Conservation (phyloP, 92 coral and sea anemone species). For the Blastomussa wellsi region DNA sequence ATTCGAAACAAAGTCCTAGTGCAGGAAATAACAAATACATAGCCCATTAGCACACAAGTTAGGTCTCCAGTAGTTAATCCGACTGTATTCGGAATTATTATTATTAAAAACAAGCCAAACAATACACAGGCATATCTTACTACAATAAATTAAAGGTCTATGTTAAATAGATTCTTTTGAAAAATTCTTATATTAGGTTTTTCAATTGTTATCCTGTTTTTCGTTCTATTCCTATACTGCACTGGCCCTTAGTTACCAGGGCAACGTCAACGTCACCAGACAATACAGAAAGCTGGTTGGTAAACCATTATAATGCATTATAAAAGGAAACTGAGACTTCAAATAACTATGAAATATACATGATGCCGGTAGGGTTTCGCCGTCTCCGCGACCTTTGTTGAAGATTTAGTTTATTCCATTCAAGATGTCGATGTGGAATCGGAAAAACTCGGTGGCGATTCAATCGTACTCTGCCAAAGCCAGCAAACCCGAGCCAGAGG, state of each 20-base stretch:
- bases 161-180: background rate
- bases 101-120: background rate
- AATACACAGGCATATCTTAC: background rate
- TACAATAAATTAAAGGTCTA: background rate
- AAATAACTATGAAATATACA: conserved; percentile 79
- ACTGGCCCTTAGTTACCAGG: background rate
- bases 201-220: conserved; percentile 14
- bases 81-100: background rate
- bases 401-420: conserved; percentile 16
- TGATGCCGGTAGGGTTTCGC: conserved; percentile 79
- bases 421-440: conserved; percentile 99
- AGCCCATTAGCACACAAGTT: background rate
- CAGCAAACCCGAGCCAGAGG: conserved; percentile 59
- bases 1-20: background rate
- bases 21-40: conserved; percentile 1
- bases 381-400: conserved; percentile 44
- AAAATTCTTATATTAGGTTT: conserved; percentile 12
- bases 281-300: conserved; percentile 67
- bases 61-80: background rate
- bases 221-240: background rate
- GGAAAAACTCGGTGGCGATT: conserved; percentile 94
- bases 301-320: conserved; percentile 39
- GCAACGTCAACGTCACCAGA: conserved; percentile 58
- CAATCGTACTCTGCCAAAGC: conserved; percentile 84
- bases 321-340: conserved; percentile 28